Base-by-base conservation (phyloP, 2,888 invertebrate species). In the Corbicula japonica region DNA sequence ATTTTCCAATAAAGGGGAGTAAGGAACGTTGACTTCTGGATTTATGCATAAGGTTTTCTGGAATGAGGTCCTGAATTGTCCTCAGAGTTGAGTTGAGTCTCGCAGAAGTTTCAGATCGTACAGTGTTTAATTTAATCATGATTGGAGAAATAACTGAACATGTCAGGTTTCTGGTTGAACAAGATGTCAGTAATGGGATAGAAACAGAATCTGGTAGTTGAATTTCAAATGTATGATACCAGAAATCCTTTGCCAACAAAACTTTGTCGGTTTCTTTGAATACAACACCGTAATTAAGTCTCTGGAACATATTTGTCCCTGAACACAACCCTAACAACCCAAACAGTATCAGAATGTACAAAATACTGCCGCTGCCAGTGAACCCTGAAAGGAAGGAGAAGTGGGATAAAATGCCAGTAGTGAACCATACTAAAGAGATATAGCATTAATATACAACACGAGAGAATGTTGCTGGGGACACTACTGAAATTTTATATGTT, bases 181-280 rank as follows among this genome's bases (percentile, higher is more conserved):
- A 77, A 6, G 60, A 12, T 21, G 56, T 23, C 28, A 66, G 35
- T 26, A 23, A 35, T 8, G 73, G 52, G 2, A 62, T 23, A 12
- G 30, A 12, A 23, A 61, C 1, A 18, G 38, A 15, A 30, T 46
- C 34, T 30, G 82, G 82, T 1, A 82, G 8, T 18, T 46, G 12
- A 6, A 78, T 41, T 62, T 76, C 69, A 65, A 73, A 75, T 1
- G 80, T 80, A 34, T 78, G 82, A 18, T 46, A 61, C 82, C 82
- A 82, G 21, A 10, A 46, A n/a, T 82, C 78, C 26, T 30, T 56
- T 10, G 62, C 77, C 8, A 81, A 28, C 8, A 58, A n/a, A 8
- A 82, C 2, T 34, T 75, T 54, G 15, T 65, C 34, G 3, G 15
- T 63, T 30, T 74, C 34, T n/a, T 62, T 30, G 34, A 81, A 70